These are phyloP conservation scores for Odontamblyopus rebecca DNA, from an alignment of 2,797 vertebrate species.

Conservation along the genomic window DNA sequence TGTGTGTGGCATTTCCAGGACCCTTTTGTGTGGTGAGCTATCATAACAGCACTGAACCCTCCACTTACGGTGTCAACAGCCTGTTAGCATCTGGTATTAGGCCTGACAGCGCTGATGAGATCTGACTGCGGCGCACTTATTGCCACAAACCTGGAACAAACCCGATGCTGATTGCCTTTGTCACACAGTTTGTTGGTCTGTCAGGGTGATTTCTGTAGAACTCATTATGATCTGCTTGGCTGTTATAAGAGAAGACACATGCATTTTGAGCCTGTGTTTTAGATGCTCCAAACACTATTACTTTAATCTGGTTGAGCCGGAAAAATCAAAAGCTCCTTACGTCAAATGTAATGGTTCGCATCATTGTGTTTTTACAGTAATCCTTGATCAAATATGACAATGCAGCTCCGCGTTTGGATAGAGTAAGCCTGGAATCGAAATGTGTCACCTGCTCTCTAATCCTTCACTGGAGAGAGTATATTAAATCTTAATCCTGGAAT, in stretches of 20 bases:
- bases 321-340: conserved; percentile 58
- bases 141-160: conserved; percentile 39
- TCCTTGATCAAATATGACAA: conserved; percentile 55
- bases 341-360: conserved; percentile 58
- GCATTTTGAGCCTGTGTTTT: conserved; percentile 17
- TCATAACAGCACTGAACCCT: conserved; percentile 54
- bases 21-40: conserved; percentile 49
- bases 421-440: conserved; percentile 55
- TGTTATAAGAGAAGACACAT: conserved; percentile 5
- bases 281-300: conserved; percentile 34
- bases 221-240: conserved; percentile 14
- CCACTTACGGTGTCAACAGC: conserved; percentile 62
- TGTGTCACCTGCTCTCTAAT: conserved; percentile 71
- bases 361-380: conserved; percentile 55
- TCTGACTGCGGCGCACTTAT: conserved; percentile 29
- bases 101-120: conserved; percentile 46
- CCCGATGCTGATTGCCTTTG: conserved; percentile 38
- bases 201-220: conserved; percentile 24
- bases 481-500: conserved; percentile 68
- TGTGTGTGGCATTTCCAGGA: conserved; percentile 51
- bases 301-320: conserved; percentile 53
- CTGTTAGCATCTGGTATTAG: conserved; percentile 44
- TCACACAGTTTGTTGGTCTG: conserved; percentile 36
- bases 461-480: conserved; percentile 61
- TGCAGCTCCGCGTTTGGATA: conserved; percentile 28